A percentile compares a stretch with the other conserved stretches of the same genome.
These are phyloP conservation scores for Pseudorhombus dupliciocellatus DNA, from an alignment of 2,113 vertebrate species.

Conservation along the genomic window DNA sequence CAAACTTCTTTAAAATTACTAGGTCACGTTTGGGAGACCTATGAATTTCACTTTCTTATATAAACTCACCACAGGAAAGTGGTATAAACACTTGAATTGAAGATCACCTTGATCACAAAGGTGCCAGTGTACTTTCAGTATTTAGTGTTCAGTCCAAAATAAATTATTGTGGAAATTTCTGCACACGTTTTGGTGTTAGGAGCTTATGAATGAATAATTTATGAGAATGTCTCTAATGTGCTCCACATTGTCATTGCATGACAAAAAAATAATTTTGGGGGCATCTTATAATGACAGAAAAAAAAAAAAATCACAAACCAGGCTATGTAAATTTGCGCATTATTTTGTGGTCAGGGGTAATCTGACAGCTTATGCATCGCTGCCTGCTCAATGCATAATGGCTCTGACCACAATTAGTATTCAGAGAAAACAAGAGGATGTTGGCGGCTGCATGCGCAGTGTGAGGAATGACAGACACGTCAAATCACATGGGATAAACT, in stretches of 20 bases:
- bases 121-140: conserved; percentile 53
- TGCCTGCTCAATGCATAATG: conserved; percentile 65
- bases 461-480: conserved; percentile 69
- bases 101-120: conserved; percentile 55
- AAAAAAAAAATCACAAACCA: conserved; percentile 62
- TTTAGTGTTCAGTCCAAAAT: conserved; percentile 66
- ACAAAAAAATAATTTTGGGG: conserved; percentile 38
- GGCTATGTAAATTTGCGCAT: conserved; percentile 75
- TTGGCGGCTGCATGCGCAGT: conserved; percentile 56
- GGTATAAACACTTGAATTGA: conserved; percentile 30
- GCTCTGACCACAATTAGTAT: conserved; percentile 77
- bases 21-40: not conserved
- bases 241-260: conserved; percentile 65
- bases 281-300: conserved; percentile 65
- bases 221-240: conserved; percentile 67
- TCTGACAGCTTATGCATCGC: conserved; percentile 74
- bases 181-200: conserved; percentile 43
- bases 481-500: conserved; percentile 73
- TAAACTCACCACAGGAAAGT: conserved; percentile 21
- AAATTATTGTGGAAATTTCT: conserved; percentile 69
- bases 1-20: not conserved
- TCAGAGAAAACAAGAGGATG: conserved; percentile 72
- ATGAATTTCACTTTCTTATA: not conserved
- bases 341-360: conserved; percentile 75
- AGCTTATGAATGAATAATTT: conserved; percentile 71